Evolutionary conservation across 2,888 invertebrate species (phyloP).

Genomic region (Diadegma fenestrale): DNA sequence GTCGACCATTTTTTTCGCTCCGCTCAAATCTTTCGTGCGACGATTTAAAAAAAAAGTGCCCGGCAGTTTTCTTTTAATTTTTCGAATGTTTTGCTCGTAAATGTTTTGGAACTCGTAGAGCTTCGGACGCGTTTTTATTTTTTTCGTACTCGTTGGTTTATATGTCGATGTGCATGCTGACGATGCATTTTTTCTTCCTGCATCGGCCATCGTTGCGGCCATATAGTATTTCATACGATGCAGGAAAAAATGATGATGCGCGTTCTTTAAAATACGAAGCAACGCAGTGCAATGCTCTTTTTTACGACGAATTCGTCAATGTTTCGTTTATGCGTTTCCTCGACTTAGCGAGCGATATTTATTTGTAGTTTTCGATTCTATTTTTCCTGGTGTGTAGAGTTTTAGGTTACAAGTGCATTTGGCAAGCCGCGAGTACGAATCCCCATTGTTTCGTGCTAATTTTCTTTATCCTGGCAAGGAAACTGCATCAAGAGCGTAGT

Average conservation of each 20-base stretch:
- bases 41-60: not conserved
- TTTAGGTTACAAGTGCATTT: conserved; percentile 22
- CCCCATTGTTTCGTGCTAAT: conserved; percentile 54
- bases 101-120: no score
- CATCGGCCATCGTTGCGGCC: not conserved
- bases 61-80: no score
- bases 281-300: not conserved
- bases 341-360: not conserved
- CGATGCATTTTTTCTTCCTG: not conserved
- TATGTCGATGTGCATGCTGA: not conserved
- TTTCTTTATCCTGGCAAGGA: conserved; percentile 22
- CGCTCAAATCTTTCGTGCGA: not conserved
- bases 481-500: not conserved
- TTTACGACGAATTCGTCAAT: not conserved
- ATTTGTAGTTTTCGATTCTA: not conserved
- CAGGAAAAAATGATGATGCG: conserved; percentile 1
- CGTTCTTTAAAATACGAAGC: not conserved
- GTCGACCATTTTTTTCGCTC: not conserved
- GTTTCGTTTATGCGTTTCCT: not conserved
- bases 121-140: no score
- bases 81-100: no score
- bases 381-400: not conserved
- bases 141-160: not conserved
- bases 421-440: conserved; percentile 50
- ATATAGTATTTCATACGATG: not conserved